Base-by-base conservation (phyloP, 2,113 vertebrate species). In the Saimiri boliviensis region DNA sequence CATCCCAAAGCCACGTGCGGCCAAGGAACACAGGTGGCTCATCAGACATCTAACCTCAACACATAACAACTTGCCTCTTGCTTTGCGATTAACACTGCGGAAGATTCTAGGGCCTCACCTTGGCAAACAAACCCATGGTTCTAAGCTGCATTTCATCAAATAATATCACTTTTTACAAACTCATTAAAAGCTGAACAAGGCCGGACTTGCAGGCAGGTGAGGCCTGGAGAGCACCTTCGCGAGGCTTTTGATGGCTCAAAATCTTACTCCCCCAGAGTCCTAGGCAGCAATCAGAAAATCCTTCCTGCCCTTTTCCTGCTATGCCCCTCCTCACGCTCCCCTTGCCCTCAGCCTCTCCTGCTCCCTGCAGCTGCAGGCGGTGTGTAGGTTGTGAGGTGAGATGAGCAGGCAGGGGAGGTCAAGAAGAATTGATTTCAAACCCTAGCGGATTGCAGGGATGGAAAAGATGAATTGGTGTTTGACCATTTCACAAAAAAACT, bases 141-240 rank as follows among this genome's bases (percentile, higher is more conserved):
- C 91, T 89, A 47, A 81, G n/a, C 70, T 80, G 37, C 23, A 7
- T 86, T 95, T 89, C 83, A 66, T 95, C 49, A 86, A 83, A 95
- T 35, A 84, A 14, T 35, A 37, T 54, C 60, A 52, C 52, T 86
- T 91, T 58, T 83, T 74, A 94, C 20, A 40, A 27, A 95, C 68
- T 89, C 49, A n/a, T 83, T 93, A 94, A 92, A 49, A 84, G 37
- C 52, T 19, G 60, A 82, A 71, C 79, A 54, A 95, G 49, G 93
- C 79, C 1, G 0, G 58, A n/a, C 89, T 83, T 96, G 89, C 27
- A 71, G 70, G 45, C 52, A 2, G 30, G n/a, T 49, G 21, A n/a
- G 76, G 42, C 74, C 89, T 70, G 58, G 73, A 60, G 42, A 68
- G 19, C 8, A 20, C 32, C 47, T 73, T 71, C 42, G 5, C 42